Percentiles rank a stretch among this genome's conserved stretches.
phyloP scores from a whole-genome alignment of 2,888 invertebrate species.

The Galerucella nymphaeae region DNA sequence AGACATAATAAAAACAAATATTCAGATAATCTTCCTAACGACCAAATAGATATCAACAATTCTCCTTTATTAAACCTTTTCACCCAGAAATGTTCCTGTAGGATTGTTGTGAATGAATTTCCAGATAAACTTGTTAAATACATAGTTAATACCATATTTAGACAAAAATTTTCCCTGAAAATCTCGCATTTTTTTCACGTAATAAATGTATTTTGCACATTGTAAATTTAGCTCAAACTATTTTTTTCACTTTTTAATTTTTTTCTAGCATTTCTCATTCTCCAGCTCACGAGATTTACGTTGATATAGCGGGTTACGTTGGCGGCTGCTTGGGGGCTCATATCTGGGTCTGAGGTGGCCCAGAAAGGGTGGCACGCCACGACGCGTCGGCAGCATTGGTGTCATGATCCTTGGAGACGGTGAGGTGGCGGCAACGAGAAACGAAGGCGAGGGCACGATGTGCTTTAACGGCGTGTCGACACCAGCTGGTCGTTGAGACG shows the following conservation, averaged over 20 bases:
- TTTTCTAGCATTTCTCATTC: background rate
- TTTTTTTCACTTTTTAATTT: background rate
- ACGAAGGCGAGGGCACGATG: conserved; percentile 32
- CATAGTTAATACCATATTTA: too few relatives aligned
- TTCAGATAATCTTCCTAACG: too few relatives aligned
- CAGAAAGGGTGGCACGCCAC: conserved; percentile 50
- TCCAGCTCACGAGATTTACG: conserved; percentile 37
- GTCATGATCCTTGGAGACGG: conserved; percentile 55
- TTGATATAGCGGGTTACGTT: conserved; percentile 45
- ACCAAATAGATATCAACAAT: too few relatives aligned
- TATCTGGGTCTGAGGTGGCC: conserved; percentile 57
- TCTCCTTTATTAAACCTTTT: too few relatives aligned
- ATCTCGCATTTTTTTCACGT: too few relatives aligned
- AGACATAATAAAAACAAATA: too few relatives aligned
- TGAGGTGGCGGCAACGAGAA: conserved; percentile 49
- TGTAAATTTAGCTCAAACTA: background rate
- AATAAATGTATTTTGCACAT: too few relatives aligned
- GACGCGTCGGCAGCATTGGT: conserved; percentile 42
- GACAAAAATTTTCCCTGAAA: too few relatives aligned
- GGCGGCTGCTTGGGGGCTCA: conserved; percentile 51
- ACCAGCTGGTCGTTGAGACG: conserved; percentile 49
- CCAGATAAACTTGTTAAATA: too few relatives aligned
- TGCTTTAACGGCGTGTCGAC: conserved; percentile 58
- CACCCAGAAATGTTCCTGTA: too few relatives aligned
- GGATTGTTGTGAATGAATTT: too few relatives aligned